Evolutionary conservation across 2,888 invertebrate species (phyloP), one percentile per base, ranked within the genome.

Genomic region (Invenusta paracnida): DNA sequence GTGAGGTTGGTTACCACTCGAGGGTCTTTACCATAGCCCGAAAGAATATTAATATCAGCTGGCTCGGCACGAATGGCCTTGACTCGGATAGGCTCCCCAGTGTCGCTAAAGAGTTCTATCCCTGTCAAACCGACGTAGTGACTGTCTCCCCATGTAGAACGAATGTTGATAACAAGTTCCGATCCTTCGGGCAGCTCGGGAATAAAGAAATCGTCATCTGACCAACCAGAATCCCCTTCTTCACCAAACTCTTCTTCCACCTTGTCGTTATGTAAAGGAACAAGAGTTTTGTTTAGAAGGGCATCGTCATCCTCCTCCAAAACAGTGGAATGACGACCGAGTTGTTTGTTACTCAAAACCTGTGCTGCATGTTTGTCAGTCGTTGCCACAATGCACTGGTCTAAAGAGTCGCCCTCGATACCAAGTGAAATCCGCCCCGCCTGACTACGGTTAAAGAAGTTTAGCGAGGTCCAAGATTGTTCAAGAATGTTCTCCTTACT

Each of bases 61-160:
- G 94, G 93, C 83, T 92, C 91, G 0, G 93, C 93, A 79, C 89
- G 89, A 86, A 94, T 93, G 93, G 93, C 29, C 87, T 93, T 92
- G 86, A 94, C 92, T 83, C 90, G 89, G 0, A 94, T 93, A 31
- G 92, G 91, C 87, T 93, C 92, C 11, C 95, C 95, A 83, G 92
- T 92, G 23, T 92, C 91, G 87, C 94, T 93, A 90, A 95, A 95
- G 87, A 95, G 91, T 90, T 95, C 95, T 85, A 95, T 93, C 0
- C 95, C 95, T 89, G 95, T 95, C 85, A 95, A 91, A 0, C 95
- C 95, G 17, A 95, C 94, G 88, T 94, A 94, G 91, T 94, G 94
- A 88, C 93, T 93, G 90, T 95, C 95, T 5, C 95, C 95, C 95
- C 95, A 95, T 30, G 95, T 93, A 92, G 90, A 88, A 66, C 87